phyloP scores from a whole-genome alignment of 2,888 invertebrate genomes.

The Drosophila putrida region DNA sequence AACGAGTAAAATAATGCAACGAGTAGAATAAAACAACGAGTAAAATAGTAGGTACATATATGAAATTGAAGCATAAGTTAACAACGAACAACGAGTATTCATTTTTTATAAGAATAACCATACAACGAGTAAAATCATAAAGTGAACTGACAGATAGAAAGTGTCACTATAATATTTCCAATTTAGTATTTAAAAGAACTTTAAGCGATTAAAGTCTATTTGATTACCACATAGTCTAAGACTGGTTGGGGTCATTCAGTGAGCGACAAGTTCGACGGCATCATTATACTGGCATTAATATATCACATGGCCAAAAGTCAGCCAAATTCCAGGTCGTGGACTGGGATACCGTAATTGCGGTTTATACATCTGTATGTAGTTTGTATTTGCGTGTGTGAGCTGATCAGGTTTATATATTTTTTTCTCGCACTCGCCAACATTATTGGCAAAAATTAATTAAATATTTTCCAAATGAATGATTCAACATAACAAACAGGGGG shows the following conservation, averaged over 20 bases:
- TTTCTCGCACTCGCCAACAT: slow-evolving; percentile 68
- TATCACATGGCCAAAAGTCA: slow-evolving; percentile 76
- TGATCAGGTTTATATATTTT: slow-evolving; percentile 40
- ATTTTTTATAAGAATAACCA: background rate
- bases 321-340: slow-evolving; percentile 24
- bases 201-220: slow-evolving; percentile 32
- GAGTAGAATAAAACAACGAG: background rate
- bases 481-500: slow-evolving; percentile 57
- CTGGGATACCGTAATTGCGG: slow-evolving; percentile 66
- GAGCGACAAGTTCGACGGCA: slow-evolving; percentile 64
- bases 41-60: too few species aligned
- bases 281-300: slow-evolving; percentile 75
- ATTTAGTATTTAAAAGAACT: slow-evolving; percentile 19
- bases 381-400: slow-evolving; percentile 25
- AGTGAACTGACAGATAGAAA: too few species aligned
- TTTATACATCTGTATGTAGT: slow-evolving; percentile 16
- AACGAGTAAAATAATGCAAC: background rate
- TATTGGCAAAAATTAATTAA: slow-evolving; percentile 84
- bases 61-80: too few species aligned
- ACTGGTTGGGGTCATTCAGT: slow-evolving; percentile 52
- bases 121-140: background rate
- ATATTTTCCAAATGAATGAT: slow-evolving; percentile 83
- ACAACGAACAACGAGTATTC: background rate
- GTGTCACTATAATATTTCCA: background rate
- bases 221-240: slow-evolving; percentile 31